Evolutionary conservation across 2,113 vertebrate genomes (phyloP), one percentile per base, ranked within the genome.

Genomic region (Phodopus roborovskii): DNA sequence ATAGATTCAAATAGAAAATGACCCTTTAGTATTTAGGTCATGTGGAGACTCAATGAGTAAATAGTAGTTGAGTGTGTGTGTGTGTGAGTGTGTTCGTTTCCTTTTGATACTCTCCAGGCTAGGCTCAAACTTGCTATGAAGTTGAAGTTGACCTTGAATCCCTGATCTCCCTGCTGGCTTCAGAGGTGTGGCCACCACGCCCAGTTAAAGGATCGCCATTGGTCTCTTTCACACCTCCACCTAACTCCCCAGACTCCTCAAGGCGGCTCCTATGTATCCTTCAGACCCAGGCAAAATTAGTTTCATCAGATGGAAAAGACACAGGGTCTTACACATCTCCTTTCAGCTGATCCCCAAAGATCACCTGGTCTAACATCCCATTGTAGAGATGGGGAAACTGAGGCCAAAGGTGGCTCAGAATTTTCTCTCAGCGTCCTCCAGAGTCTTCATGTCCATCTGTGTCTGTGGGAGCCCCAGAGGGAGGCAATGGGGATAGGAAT

Each of bases 291-390:
- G 50, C 26, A 85, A 90, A 68, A 28, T 39, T n/a, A 39, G 10
- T 71, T 88, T 90, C 75, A 84, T 93, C 66, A 56, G 78, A 66
- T n/a, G 36, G 64, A 77, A 96, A 77, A 93, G 39, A 58, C 36
- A 8, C 33, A 10, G 17, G 30, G 26, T 7, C 0, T 81, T 94
- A 77, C 87, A 77, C 33, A 87, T 84, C 73, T 62, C 71, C 64
- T 64, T 87, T 91, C 77, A 53, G 90, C 4, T 68, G 87, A 53
- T 6, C 53, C 68, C 53, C 88, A 56, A 56, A n/a, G 39, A 10
- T 28, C 22, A 19, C 0, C 73, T 45, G 68, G 20, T 91, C 15
- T 96, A 86, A 81, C 5, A 66, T 77, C 45, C 86, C 48, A 64
- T 78, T 96, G 36, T 50, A 79, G 39, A 50, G 22, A 71, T 77